Percentiles rank a stretch among this genome's conserved stretches.
phyloP scores from a whole-genome alignment of 2,888 invertebrate species.

The Heliconius hortense region DNA sequence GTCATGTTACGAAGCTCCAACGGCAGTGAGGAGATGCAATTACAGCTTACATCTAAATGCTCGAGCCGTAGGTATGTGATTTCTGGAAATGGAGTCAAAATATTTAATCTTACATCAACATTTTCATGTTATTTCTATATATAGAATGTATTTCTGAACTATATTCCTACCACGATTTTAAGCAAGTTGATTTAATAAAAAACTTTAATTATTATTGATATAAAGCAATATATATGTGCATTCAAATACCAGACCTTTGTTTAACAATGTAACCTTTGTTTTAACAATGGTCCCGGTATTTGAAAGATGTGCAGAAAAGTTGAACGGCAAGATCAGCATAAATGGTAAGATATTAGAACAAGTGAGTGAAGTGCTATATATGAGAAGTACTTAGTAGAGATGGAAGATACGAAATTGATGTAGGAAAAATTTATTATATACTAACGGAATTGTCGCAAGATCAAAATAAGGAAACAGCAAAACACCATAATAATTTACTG shows the following conservation, averaged over 20 bases:
- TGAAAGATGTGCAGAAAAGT: too few relatives aligned
- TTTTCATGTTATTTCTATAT: neutral
- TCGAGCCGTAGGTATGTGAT: constrained; percentile 92
- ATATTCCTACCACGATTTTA: neutral
- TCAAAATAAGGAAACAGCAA: neutral
- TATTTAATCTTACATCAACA: neutral
- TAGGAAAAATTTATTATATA: neutral
- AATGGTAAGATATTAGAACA: too few relatives aligned
- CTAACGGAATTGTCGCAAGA: neutral
- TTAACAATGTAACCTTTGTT: too few relatives aligned
- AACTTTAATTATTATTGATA: too few relatives aligned
- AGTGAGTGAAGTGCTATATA: too few relatives aligned
- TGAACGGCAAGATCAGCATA: too few relatives aligned
- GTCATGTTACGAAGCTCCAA: constrained; percentile 94
- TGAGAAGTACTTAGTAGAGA: too few relatives aligned
- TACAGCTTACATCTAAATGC: constrained; percentile 94
- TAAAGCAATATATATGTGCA: too few relatives aligned
- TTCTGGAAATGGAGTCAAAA: constrained; percentile 78
- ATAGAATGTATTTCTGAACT: neutral
- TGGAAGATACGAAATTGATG: too few relatives aligned
- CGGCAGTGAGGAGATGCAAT: constrained; percentile 93
- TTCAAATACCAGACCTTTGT: too few relatives aligned
- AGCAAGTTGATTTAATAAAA: neutral
- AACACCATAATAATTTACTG: neutral
- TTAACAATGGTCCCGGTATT: too few relatives aligned